Evolutionary conservation across 2,888 invertebrate genomes (phyloP).

Genomic region (Scrobipalpa atriplicella): DNA sequence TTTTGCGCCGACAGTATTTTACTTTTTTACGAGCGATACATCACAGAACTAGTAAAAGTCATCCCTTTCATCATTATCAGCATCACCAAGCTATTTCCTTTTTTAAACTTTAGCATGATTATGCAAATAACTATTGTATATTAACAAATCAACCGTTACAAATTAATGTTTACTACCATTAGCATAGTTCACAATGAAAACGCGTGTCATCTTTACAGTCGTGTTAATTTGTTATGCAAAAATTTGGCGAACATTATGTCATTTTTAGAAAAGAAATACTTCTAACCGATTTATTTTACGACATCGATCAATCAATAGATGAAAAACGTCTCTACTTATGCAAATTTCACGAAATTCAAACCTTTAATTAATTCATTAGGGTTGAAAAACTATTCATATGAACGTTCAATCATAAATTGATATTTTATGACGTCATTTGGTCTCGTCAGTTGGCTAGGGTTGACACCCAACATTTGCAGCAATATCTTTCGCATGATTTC

Average conservation of each 20-base stretch:
- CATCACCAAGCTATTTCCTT: conserved; percentile 45
- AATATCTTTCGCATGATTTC: conserved; percentile 73
- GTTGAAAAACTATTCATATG: conserved; percentile 42
- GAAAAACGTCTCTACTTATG: conserved; percentile 58
- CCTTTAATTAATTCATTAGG: conserved; percentile 72
- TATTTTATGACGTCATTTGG: conserved; percentile 62
- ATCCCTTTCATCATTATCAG: conserved; percentile 59
- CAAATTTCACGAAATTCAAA: conserved; percentile 53
- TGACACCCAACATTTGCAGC: conserved; percentile 57
- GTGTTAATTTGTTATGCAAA: conserved; percentile 52
- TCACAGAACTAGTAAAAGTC: conserved; percentile 74
- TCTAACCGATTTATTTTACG: conserved; percentile 59
- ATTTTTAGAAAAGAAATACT: conserved; percentile 51
- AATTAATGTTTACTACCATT: conserved; percentile 79
- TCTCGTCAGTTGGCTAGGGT: conserved; percentile 40
- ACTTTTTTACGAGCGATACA: conserved; percentile 67
- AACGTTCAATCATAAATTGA: conserved; percentile 62
- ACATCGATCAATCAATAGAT: conserved; percentile 71
- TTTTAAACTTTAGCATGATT: conserved; percentile 57
- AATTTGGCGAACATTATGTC: conserved; percentile 55
- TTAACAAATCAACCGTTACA: conserved; percentile 82
- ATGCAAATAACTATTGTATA: conserved; percentile 68
- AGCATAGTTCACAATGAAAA: conserved; percentile 72
- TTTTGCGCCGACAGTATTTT: conserved; percentile 56
- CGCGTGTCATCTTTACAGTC: conserved; percentile 67